Evolutionary conservation across 1,140 invertebrate species (phyloP), one percentile per base, ranked within the genome.

Genomic region (Diprion similis): DNA sequence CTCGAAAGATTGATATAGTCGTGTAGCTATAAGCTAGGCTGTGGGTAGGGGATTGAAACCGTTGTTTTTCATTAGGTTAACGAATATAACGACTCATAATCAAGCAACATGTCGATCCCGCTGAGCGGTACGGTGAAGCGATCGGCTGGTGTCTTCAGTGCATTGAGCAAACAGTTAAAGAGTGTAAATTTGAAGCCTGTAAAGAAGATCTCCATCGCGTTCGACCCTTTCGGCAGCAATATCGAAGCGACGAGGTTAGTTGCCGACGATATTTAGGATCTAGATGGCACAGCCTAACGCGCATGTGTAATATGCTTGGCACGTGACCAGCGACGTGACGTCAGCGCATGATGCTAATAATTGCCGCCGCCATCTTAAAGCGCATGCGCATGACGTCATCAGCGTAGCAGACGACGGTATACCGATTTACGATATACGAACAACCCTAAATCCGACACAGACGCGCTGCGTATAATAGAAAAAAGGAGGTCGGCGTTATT

Each of bases 211-310:
- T 90, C 90, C 15, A 91, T 96, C 66, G 91, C 92, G 81, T 96
- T 97, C 79, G 95, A 97, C 89, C 95, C 95, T 8, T 96, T 97
- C 88, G 88, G 91, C 76, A 87, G 91, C 76, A 92, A 93, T 83
- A 91, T 92, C 65, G 87, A 84, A 67, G 88, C 91, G 76, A 92
- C 91, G 78, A 93, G 95, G 94, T 96, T 90, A 90, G 89, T 85
- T 81, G 46, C 18, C 70, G 18, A 46, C 71, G 24, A 64, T 73
- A 70, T 37, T 47, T 51, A 69, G 46, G 19, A 64, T 45, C 51
- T 37, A 0, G 37, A 18, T 19, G 70, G n/a, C 47, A 70, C 19
- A 71, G 74, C 48, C 64, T 71, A 67, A 18, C 17, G 15, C 13
- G 9, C 9, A 37, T 71, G 45, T 15, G 65, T 47, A 37, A 70